Evolutionary conservation across 2,888 invertebrate genomes (phyloP).

Genomic region (Catocala nupta): DNA sequence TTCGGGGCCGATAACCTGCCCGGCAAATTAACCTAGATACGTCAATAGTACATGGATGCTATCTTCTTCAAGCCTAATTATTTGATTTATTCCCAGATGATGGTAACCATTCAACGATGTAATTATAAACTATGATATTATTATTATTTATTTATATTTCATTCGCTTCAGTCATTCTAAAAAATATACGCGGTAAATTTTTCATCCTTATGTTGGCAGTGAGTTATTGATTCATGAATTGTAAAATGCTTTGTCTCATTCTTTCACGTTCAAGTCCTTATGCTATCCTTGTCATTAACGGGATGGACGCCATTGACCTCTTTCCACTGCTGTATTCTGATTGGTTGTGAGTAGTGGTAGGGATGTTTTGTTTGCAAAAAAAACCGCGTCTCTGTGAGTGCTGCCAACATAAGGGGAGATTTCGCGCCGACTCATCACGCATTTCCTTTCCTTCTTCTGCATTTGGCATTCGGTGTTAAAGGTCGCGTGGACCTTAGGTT

Average conservation of each 20-base stretch:
- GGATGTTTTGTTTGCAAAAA: slow-evolving; percentile 61
- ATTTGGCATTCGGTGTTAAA: slow-evolving; percentile 85
- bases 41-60: too few species aligned
- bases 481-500: slow-evolving; percentile 84
- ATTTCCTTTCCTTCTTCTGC: slow-evolving; percentile 82
- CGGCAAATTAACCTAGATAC: too few species aligned
- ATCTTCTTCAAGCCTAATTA: too few species aligned
- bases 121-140: too few species aligned
- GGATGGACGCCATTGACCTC: slow-evolving; percentile 77
- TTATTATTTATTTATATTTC: too few species aligned
- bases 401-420: slow-evolving; percentile 66
- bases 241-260: slow-evolving; percentile 54
- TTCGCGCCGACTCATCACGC: slow-evolving; percentile 76
- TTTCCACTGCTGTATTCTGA: slow-evolving; percentile 55
- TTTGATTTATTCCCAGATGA: too few species aligned
- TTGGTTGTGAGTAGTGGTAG: slow-evolving; percentile 61
- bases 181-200: slow-evolving; percentile 29
- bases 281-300: slow-evolving; percentile 57
- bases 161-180: not conserved
- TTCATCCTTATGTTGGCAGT: slow-evolving; percentile 61
- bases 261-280: slow-evolving; percentile 27
- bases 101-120: too few species aligned
- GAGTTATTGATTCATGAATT: slow-evolving; percentile 59
- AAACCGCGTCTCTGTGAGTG: slow-evolving; percentile 61
- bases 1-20: too few species aligned